These are phyloP conservation scores for Rhineura floridana DNA, from an alignment of 2,113 vertebrate genomes.

Conservation along the genomic window DNA sequence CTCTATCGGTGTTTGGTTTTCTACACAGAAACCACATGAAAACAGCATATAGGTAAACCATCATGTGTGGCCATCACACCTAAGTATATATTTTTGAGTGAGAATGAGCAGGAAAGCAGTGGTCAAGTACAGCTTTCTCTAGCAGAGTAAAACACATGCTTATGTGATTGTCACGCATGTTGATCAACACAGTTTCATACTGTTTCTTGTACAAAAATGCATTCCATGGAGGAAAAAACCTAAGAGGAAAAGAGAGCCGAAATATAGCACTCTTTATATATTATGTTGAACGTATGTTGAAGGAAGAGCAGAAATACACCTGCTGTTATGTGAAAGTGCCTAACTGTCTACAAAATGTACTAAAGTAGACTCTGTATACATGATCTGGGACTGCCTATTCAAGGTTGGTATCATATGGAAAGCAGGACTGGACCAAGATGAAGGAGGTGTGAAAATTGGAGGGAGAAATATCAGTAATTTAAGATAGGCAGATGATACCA, in stretches of 20 bases:
- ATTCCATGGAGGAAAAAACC: neutral
- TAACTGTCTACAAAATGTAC: neutral
- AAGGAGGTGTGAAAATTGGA: too few relatives aligned
- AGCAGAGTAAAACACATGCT: neutral
- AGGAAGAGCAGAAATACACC: fast-evolving
- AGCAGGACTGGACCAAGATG: too few relatives aligned
- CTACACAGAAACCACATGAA: neutral
- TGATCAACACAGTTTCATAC: neutral
- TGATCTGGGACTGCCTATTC: neutral
- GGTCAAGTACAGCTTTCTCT: neutral
- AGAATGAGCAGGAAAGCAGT: neutral
- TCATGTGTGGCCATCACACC: neutral
- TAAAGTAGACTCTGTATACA: neutral
- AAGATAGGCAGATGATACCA: too few relatives aligned
- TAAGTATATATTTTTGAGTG: neutral
- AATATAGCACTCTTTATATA: neutral
- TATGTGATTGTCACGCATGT: neutral
- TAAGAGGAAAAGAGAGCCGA: neutral
- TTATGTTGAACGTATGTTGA: neutral
- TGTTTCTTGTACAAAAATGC: neutral
- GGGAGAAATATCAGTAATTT: too few relatives aligned
- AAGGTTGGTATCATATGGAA: too few relatives aligned
- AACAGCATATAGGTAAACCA: neutral
- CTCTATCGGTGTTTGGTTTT: neutral
- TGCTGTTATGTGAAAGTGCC: neutral